These are phyloP conservation scores for Tamias sibiricus DNA, from an alignment of 2,113 vertebrate genomes.

Conservation along the genomic window DNA sequence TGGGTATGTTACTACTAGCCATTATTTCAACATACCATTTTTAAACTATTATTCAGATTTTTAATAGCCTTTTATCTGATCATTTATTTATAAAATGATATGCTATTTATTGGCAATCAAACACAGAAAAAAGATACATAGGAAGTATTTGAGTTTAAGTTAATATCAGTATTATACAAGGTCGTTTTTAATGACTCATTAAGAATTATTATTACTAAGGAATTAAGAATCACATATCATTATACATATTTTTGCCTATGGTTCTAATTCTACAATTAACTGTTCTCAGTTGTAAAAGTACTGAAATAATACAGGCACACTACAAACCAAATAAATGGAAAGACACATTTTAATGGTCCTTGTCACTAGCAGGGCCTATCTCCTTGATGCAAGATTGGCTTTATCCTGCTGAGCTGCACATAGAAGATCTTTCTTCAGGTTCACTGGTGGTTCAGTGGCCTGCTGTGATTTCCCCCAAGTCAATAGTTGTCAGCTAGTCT, in stretches of 20 bases:
- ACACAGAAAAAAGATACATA: background rate
- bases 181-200: background rate
- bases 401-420: constrained; percentile 39
- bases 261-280: background rate
- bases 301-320: background rate
- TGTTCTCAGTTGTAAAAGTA: background rate
- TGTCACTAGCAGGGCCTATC: background rate
- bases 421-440: constrained; percentile 22
- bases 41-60: background rate
- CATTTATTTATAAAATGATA: background rate
- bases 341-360: background rate
- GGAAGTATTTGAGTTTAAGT: background rate
- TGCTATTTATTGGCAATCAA: background rate
- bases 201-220: background rate
- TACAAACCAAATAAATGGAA: constrained; percentile 37
- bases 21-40: background rate
- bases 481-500: constrained; percentile 65
- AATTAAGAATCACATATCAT: background rate
- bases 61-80: background rate
- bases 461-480: constrained; percentile 62
- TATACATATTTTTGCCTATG: background rate
- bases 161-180: background rate
- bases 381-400: background rate
- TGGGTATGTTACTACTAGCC: background rate
- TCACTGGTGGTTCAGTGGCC: constrained; percentile 17